Evolutionary conservation across 2,113 vertebrate genomes (phyloP).

Genomic region (Hiodon tergisus): DNA sequence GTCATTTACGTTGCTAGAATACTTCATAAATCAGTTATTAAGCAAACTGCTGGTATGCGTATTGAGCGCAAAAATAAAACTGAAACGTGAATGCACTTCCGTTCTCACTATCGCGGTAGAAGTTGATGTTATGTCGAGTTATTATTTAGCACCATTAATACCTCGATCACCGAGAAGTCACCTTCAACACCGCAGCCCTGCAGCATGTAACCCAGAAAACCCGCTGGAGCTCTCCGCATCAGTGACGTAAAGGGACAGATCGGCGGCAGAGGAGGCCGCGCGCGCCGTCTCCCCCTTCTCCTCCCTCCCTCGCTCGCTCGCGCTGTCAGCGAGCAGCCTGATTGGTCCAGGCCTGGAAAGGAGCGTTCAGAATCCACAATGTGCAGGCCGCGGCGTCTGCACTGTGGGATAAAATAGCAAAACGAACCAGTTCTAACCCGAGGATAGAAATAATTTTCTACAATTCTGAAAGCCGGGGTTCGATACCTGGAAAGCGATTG

Average conservation of each 20-base stretch:
- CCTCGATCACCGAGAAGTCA: no score
- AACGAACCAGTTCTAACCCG: neutral
- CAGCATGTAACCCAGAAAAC: neutral
- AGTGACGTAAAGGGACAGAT: slow-evolving; percentile 9
- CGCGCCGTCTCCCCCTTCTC: neutral
- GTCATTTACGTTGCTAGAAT: no score
- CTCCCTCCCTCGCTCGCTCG: slow-evolving; percentile 9
- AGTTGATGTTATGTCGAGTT: no score
- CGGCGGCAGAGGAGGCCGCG: slow-evolving; percentile 6
- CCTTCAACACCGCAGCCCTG: neutral
- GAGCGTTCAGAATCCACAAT: slow-evolving; percentile 11
- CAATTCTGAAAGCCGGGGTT: neutral
- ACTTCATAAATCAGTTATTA: no score
- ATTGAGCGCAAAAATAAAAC: no score
- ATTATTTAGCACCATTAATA: no score
- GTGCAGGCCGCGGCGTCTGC: slow-evolving; percentile 22
- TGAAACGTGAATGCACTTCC: no score
- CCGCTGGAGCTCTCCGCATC: neutral
- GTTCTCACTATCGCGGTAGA: no score
- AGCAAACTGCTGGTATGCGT: no score
- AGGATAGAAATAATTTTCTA: neutral
- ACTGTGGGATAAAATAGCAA: slow-evolving; percentile 9
- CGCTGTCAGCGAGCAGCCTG: slow-evolving; percentile 16
- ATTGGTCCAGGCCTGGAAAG: slow-evolving; percentile 27
- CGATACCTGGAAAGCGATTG: neutral